Evolutionary conservation across 1,140 invertebrate species (phyloP).

Genomic region (Drosophila pruinosa): DNA sequence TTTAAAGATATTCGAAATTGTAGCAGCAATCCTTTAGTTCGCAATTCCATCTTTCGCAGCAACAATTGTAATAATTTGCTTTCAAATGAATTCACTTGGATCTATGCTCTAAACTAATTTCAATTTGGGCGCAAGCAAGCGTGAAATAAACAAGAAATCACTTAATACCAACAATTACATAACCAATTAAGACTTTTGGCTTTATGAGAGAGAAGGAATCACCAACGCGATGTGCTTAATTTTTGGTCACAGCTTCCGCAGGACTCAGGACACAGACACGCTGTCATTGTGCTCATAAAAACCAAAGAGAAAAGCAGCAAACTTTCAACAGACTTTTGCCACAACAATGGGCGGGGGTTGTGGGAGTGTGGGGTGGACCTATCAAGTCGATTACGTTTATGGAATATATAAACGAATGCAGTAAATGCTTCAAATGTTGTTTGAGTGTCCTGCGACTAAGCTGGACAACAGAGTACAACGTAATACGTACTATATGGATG

Average conservation of each 20-base stretch:
- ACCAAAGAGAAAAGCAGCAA: slow-evolving; percentile 29
- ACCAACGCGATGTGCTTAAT: slow-evolving; percentile 12
- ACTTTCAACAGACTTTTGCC: slow-evolving; percentile 22
- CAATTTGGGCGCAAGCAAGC: slow-evolving; percentile 46
- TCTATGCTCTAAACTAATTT: slow-evolving; percentile 41
- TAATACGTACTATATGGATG: not conserved
- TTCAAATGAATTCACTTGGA: slow-evolving; percentile 12
- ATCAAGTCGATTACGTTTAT: slow-evolving; percentile 47
- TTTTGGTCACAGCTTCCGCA: slow-evolving; percentile 21
- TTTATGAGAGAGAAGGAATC: slow-evolving; percentile 17
- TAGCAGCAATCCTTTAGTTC: not conserved
- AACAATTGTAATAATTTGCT: slow-evolving; percentile 14
- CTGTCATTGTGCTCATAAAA: slow-evolving; percentile 40
- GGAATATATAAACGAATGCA: slow-evolving; percentile 40
- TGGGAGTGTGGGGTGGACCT: not conserved
- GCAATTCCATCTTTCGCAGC: not conserved
- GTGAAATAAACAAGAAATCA: slow-evolving; percentile 77
- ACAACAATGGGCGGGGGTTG: not conserved
- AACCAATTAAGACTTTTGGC: slow-evolving; percentile 60
- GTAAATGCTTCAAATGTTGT: slow-evolving; percentile 7
- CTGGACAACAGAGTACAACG: slow-evolving; percentile 18
- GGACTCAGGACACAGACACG: slow-evolving; percentile 10
- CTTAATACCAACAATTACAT: slow-evolving; percentile 77
- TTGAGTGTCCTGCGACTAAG: slow-evolving; percentile 2
- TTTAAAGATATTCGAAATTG: not conserved